Evolutionary conservation across 64 coral and sea anemone species (phyloP).

Genomic region (Pocillopora damicornis): DNA sequence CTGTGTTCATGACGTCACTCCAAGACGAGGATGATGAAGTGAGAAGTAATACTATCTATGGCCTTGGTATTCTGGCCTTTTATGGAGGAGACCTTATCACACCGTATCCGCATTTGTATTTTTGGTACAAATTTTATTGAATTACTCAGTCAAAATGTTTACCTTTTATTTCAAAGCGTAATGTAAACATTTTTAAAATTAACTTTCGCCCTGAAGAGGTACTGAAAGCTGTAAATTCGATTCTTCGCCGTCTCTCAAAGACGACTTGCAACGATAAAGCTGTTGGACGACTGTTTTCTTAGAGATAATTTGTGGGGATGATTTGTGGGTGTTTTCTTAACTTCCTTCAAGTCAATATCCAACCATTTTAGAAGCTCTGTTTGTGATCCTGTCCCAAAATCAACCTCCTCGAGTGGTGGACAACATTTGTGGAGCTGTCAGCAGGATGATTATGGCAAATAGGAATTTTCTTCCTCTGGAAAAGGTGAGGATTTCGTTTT

Average conservation of each 20-base stretch:
- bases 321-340: slow-evolving; percentile 54
- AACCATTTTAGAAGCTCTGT: slow-evolving; percentile 69
- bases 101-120: slow-evolving; percentile 67
- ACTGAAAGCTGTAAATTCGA: too few relatives aligned
- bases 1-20: slow-evolving; percentile 77
- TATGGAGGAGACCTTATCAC: slow-evolving; percentile 80
- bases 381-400: slow-evolving; percentile 54
- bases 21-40: slow-evolving; percentile 90
- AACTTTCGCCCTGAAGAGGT: too few relatives aligned
- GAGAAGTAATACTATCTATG: slow-evolving; percentile 86
- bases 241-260: too few relatives aligned
- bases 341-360: slow-evolving; percentile 66
- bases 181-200: too few relatives aligned
- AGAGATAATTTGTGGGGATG: not conserved
- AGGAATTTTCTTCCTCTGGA: slow-evolving; percentile 76
- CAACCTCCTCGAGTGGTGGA: slow-evolving; percentile 74
- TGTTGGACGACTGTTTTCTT: not conserved
- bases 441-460: slow-evolving; percentile 87
- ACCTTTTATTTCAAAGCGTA: too few relatives aligned
- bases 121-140: not conserved
- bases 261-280: too few relatives aligned
- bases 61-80: slow-evolving; percentile 74
- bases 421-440: slow-evolving; percentile 91
- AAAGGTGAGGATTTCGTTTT: slow-evolving; percentile 48
- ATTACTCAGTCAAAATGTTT: too few relatives aligned